Evolutionary conservation across 2,113 vertebrate species (phyloP), one percentile per base, ranked within the genome.

Genomic region (Callopanchax toddi): DNA sequence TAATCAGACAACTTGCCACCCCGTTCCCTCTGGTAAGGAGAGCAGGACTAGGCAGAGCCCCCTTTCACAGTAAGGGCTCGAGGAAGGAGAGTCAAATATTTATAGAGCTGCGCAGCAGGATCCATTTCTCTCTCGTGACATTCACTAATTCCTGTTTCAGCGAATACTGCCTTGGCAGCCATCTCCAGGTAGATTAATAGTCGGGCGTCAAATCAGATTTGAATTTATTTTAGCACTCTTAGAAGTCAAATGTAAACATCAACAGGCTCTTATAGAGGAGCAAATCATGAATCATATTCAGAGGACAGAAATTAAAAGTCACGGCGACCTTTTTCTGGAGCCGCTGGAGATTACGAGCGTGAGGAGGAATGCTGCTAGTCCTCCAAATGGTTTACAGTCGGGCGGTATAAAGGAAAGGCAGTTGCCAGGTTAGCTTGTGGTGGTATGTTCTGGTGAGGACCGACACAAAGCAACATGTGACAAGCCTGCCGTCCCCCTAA

Each of bases 21-120:
- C 71, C 73, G 81, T 81, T 89, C 91, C 91, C 91, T 80, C 77
- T 60, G 90, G 89, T 89, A 72, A 86, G 73, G 66, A 61, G 75
- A 85, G 73, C 82, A 83, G 85, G 80, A 85, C 81, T 84, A 86
- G 84, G 85, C 74, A 84, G 71, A 75, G 79, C 52, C 66, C 78
- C 78, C 55, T 69, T 79, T 72, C 76, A 56, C 56, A 60, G 71
- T 79, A 73, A 90, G 83, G 63, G 67, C 74, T 61, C 42, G 51
- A 81, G 56, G 62, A 82, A 81, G 72, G 86, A 83, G 86, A 89
- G 78, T 77, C 86, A 82, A 86, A 87, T 92, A 92, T 91, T 91
- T 90, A 89, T 91, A 90, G 89, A 84, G 69, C 71, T 56, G 42
- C 48, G 48, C 78, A 36, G 66, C 44, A 7, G 58, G 56, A 78